These are phyloP conservation scores for Trachymyrmex cornetzi DNA, from an alignment of 1,140 invertebrate genomes.

Conservation along the genomic window DNA sequence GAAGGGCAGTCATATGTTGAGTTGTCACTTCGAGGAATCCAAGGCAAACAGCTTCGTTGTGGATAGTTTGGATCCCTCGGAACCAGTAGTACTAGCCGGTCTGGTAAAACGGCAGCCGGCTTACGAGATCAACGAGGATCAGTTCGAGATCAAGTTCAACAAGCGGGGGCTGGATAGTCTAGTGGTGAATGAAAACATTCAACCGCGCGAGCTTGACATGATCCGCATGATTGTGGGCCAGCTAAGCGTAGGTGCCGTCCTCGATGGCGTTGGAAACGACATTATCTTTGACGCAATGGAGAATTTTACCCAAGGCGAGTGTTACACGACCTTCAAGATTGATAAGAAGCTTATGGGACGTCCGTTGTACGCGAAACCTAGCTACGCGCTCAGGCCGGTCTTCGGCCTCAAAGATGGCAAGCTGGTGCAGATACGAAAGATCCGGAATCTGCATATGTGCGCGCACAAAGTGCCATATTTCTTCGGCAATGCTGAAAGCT, in stretches of 20 bases:
- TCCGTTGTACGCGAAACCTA: background rate
- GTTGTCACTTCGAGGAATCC: constrained; percentile 71
- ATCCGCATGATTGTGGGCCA: constrained; percentile 66
- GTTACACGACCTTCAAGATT: constrained; percentile 48
- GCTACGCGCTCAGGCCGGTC: constrained; percentile 31
- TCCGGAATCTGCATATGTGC: constrained; percentile 62
- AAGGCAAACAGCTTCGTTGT: constrained; percentile 65
- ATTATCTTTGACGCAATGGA: constrained; percentile 47
- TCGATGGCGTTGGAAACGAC: background rate
- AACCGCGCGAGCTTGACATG: constrained; percentile 71
- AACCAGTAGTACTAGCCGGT: background rate
- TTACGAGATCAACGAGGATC: constrained; percentile 64
- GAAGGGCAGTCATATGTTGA: constrained; percentile 56
- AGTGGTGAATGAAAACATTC: constrained; percentile 66
- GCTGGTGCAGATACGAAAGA: constrained; percentile 52
- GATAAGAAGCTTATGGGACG: background rate
- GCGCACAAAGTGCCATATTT: constrained; percentile 65
- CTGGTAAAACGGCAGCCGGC: constrained; percentile 45
- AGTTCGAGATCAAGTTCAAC: constrained; percentile 76
- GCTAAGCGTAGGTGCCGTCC: constrained; percentile 54
- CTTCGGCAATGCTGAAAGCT: constrained; percentile 59
- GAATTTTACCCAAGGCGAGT: constrained; percentile 67
- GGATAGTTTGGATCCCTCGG: constrained; percentile 32
- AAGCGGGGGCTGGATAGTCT: constrained; percentile 52
- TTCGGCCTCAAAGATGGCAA: constrained; percentile 36